phyloP scores from a whole-genome alignment of 2,888 invertebrate species.

The Schizaphis graminum region DNA sequence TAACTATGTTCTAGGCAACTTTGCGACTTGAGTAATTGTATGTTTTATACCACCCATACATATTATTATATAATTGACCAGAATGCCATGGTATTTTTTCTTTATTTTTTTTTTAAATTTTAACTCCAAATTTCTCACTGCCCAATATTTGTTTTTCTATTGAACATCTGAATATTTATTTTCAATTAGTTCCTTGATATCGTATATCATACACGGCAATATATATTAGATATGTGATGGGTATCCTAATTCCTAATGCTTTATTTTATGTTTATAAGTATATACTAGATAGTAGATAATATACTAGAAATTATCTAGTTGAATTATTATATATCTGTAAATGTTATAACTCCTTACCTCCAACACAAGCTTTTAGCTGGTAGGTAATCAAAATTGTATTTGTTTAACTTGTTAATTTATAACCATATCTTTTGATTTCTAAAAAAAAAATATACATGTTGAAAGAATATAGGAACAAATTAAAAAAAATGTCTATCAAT shows the following conservation, averaged over 20 bases:
- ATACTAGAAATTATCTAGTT: too few species aligned
- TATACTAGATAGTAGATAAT: not conserved
- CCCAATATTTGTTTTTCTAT: not conserved
- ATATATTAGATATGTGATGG: not conserved
- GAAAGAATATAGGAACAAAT: not conserved
- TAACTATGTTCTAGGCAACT: not conserved
- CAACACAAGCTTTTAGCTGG: too few species aligned
- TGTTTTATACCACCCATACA: not conserved
- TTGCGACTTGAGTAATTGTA: not conserved
- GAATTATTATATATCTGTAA: too few species aligned
- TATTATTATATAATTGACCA: not conserved
- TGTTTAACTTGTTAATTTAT: too few species aligned
- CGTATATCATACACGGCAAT: not conserved
- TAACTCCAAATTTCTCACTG: not conserved
- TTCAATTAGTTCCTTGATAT: not conserved
- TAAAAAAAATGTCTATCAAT: not conserved
- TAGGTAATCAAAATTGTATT: too few species aligned
- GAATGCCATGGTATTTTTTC: not conserved
- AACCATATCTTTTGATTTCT: too few species aligned
- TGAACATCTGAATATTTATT: not conserved
- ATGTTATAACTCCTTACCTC: too few species aligned
- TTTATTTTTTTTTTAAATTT: not conserved
- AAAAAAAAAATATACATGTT: not conserved
- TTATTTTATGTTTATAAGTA: not conserved
- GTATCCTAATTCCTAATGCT: not conserved